phyloP scores from a whole-genome alignment of 2,888 invertebrate genomes.

The Hirtodrosophila confusa region DNA sequence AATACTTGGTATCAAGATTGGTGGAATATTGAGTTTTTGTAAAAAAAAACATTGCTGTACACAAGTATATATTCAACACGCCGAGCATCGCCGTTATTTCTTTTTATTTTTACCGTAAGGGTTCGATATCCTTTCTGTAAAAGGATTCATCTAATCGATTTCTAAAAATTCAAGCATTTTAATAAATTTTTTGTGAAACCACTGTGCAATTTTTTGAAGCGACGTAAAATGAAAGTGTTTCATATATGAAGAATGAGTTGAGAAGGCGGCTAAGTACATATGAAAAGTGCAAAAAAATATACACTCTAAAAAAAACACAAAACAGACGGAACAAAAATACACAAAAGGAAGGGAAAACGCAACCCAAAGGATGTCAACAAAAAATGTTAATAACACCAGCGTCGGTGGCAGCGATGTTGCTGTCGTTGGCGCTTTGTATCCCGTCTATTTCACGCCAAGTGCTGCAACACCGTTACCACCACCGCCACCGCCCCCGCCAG shows the following conservation, averaged over 20 bases:
- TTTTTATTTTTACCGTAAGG: no score
- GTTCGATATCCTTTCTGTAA: no score
- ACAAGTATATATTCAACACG: no score
- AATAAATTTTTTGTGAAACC: slow-evolving; percentile 3
- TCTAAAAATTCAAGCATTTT: no score
- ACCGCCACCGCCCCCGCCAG: slow-evolving; percentile 2
- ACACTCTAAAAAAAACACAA: slow-evolving; percentile 16
- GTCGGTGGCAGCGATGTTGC: slow-evolving; percentile 23
- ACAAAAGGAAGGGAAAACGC: slow-evolving; percentile 30
- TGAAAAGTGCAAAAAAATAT: slow-evolving; percentile 32
- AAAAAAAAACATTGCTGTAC: no score
- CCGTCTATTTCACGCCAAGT: slow-evolving; percentile 47
- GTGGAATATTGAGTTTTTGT: no score
- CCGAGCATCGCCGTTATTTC: no score
- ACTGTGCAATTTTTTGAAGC: slow-evolving; percentile 17
- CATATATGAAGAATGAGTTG: slow-evolving; percentile 55
- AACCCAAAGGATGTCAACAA: slow-evolving; percentile 71
- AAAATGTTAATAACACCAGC: slow-evolving; percentile 73
- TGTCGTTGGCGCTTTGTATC: slow-evolving; percentile 33
- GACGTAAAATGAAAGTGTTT: slow-evolving; percentile 60
- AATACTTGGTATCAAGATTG: no score
- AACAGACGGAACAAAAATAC: slow-evolving; percentile 22
- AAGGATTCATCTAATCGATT: no score
- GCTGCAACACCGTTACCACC: slow-evolving; percentile 30
- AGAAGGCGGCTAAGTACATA: slow-evolving; percentile 54